A percentile compares a stretch with the other conserved stretches of the same genome.
Evolutionary conservation across 2,888 invertebrate genomes (phyloP).

Genomic region (Gandaritis pyraliata): DNA sequence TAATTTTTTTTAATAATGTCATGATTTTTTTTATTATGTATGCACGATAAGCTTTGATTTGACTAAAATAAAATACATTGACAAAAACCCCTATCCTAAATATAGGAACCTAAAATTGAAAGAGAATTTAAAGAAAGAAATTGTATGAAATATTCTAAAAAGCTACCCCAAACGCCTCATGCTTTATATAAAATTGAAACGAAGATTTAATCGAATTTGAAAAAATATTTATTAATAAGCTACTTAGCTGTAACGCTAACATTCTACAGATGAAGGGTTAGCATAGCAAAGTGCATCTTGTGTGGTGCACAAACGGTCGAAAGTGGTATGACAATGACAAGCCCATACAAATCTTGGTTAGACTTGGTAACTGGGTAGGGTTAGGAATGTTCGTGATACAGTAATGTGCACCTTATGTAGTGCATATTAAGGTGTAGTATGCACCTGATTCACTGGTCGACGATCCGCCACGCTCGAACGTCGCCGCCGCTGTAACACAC

Average conservation of each 20-base stretch:
- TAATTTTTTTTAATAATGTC: too few relatives aligned
- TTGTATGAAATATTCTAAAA: background rate
- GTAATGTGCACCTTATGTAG: conserved; percentile 34
- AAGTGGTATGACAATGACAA: conserved; percentile 2
- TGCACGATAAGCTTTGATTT: too few relatives aligned
- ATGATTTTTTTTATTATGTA: too few relatives aligned
- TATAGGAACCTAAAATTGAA: background rate
- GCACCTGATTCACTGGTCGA: conserved; percentile 72
- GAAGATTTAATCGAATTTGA: background rate
- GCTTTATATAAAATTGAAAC: conserved; percentile 4
- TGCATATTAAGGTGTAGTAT: conserved; percentile 39
- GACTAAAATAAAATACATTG: background rate
- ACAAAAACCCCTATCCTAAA: background rate
- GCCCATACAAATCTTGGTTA: too few relatives aligned
- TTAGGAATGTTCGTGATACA: conserved; percentile 29
- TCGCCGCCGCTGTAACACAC: conserved; percentile 88
- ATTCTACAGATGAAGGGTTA: conserved; percentile 33
- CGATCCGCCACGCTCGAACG: conserved; percentile 87
- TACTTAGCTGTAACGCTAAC: background rate
- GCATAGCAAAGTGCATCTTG: conserved; percentile 20
- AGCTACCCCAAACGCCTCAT: conserved; percentile 12
- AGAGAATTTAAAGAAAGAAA: background rate
- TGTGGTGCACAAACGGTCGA: conserved; percentile 18
- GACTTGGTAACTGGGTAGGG: conserved; percentile 17
- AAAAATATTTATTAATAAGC: conserved; percentile 21